phyloP scores from a whole-genome alignment of 2,113 vertebrate genomes.

The Perca fluviatilis region DNA sequence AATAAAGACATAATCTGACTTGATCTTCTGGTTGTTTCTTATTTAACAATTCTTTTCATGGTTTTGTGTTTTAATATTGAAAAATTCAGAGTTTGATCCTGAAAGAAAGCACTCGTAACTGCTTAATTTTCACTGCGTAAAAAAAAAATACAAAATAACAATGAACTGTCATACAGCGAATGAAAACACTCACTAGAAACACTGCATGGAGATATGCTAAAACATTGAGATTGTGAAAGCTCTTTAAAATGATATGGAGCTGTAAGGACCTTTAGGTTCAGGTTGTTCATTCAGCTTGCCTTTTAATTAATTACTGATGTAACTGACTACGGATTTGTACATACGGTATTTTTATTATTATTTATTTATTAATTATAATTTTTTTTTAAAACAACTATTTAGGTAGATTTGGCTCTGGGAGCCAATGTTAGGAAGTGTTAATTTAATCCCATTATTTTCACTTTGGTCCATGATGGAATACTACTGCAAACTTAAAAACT shows the following conservation, averaged over 20 bases:
- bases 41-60: neutral
- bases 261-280: neutral
- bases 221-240: neutral
- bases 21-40: neutral
- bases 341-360: neutral
- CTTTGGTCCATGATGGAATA: neutral
- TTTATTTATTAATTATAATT: neutral
- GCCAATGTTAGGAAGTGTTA: neutral
- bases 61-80: neutral
- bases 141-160: neutral
- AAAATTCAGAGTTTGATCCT: neutral
- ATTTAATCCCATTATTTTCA: neutral
- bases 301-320: neutral
- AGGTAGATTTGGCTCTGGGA: neutral
- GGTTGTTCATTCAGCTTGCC: neutral
- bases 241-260: neutral
- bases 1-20: conserved; percentile 34
- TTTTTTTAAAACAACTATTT: too few relatives aligned
- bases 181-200: neutral
- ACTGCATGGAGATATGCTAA: neutral
- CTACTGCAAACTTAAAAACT: neutral
- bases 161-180: neutral
- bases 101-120: neutral
- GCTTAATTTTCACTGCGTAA: neutral
- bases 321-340: neutral